phyloP scores from a whole-genome alignment of 2,888 invertebrate genomes.

The Tachina lurida region DNA sequence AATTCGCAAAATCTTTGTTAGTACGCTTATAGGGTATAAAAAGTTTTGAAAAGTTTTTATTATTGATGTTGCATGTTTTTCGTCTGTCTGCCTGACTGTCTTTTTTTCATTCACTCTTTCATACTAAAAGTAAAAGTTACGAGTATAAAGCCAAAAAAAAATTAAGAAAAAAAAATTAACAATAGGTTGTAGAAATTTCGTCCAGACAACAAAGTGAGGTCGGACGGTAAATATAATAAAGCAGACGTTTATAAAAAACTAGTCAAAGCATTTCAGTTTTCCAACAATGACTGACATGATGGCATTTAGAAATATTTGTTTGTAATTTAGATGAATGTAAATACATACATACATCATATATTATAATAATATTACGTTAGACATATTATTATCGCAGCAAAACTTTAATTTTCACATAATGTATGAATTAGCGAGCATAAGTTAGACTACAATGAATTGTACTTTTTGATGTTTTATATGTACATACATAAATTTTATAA shows the following conservation, averaged over 20 bases:
- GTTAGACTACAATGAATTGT: too few species aligned
- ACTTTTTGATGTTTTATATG: too few species aligned
- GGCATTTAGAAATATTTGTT: conserved; percentile 27
- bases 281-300: conserved; percentile 59
- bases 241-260: conserved; percentile 57
- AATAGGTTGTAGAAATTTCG: conserved; percentile 59
- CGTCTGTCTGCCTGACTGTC: conserved; percentile 1
- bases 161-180: conserved; percentile 49
- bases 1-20: too few species aligned
- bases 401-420: too few species aligned
- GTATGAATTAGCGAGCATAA: too few species aligned
- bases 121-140: conserved; percentile 63
- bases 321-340: background rate
- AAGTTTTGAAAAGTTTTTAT: conserved; percentile 53
- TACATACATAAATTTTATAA: too few species aligned
- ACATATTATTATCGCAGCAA: too few species aligned
- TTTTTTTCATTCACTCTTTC: conserved; percentile 41
- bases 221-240: conserved; percentile 48
- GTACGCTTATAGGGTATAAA: background rate
- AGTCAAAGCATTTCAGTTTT: conserved; percentile 48
- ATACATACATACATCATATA: background rate
- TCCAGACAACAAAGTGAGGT: conserved; percentile 60
- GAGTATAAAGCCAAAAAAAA: conserved; percentile 40
- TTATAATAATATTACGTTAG: background rate
- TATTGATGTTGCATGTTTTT: conserved; percentile 65